Percentiles rank a stretch among this genome's conserved stretches.
phyloP scores from a whole-genome alignment of 2,888 invertebrate genomes.

The Pecten maximus region DNA sequence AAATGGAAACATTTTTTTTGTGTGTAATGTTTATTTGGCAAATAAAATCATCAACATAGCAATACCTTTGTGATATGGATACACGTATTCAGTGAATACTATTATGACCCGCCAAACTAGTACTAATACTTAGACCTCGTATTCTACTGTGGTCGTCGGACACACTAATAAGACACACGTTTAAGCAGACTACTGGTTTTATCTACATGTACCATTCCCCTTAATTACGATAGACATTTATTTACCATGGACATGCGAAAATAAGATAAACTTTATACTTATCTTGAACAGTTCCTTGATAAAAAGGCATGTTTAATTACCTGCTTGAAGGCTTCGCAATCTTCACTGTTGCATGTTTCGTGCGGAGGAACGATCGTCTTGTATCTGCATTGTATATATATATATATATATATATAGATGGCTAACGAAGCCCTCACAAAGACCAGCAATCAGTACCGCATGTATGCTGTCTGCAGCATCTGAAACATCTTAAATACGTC shows the following conservation, averaged over 20 bases:
- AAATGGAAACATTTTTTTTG: no score
- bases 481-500: background rate
- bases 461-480: background rate
- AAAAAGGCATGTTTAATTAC: conserved; percentile 1
- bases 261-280: conserved; percentile 3
- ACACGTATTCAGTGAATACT: no score
- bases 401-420: background rate
- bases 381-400: background rate
- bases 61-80: no score
- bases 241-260: background rate
- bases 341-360: background rate
- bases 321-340: background rate
- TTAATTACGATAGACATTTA: background rate
- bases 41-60: no score
- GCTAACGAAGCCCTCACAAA: background rate
- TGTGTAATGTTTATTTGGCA: no score
- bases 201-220: background rate
- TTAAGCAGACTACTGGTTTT: background rate
- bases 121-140: no score
- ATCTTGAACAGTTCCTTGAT: conserved; percentile 1
- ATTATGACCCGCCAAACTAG: no score
- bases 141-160: background rate
- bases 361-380: background rate
- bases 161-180: background rate
- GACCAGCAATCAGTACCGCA: background rate